Evolutionary conservation across 2,113 vertebrate species (phyloP).

Genomic region (Vidua chalybeata): DNA sequence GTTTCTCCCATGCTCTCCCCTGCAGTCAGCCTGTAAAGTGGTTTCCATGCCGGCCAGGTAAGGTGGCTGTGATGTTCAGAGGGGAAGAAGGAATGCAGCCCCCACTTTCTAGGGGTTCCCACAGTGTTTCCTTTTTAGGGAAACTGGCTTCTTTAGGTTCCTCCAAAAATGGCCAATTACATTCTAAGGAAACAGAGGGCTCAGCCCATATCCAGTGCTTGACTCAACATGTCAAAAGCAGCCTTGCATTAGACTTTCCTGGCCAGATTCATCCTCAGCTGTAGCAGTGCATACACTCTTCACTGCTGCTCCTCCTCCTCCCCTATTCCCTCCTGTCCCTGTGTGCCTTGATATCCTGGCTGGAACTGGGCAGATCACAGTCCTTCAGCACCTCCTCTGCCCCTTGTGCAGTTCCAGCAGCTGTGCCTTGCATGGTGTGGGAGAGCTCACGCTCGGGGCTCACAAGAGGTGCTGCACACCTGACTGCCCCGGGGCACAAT

Average conservation of each 20-base stretch:
- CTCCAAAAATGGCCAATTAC: not conserved
- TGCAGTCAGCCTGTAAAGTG: not conserved
- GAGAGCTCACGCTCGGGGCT: fast-evolving
- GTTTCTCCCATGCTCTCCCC: not conserved
- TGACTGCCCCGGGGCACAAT: fast-evolving
- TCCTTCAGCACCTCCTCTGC: not conserved
- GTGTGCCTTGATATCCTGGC: not conserved
- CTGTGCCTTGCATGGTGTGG: not conserved
- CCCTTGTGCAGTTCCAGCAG: not conserved
- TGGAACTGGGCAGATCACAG: not conserved
- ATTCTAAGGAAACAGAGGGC: not conserved
- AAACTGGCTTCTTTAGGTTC: not conserved
- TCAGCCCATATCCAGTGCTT: not conserved
- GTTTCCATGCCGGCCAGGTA: not conserved
- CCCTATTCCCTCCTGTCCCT: not conserved
- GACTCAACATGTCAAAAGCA: not conserved
- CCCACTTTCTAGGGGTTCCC: not conserved
- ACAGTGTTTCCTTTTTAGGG: not conserved
- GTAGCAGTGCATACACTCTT: not conserved
- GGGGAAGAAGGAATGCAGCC: not conserved
- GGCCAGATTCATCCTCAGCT: not conserved
- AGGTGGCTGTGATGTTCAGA: not conserved
- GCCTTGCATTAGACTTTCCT: not conserved
- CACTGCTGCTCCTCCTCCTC: not conserved
- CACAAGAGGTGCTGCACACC: not conserved